phyloP scores from a whole-genome alignment of 2,888 invertebrate species.

The Mimas tiliae region DNA sequence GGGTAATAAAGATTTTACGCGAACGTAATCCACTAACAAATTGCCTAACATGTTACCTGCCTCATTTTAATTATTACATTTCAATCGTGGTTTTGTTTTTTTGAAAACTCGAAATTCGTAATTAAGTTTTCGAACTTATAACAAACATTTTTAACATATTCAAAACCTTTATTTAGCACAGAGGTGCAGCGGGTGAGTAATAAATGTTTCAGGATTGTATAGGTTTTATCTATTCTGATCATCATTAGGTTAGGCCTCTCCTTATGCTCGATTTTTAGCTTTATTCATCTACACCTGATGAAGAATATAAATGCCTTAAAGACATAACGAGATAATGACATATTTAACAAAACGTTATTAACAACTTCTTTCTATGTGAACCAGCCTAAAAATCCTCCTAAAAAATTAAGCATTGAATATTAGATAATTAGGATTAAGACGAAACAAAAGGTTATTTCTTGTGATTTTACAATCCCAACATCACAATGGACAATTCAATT shows the following conservation, averaged over 20 bases:
- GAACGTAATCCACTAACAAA: neutral
- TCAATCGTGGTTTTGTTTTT: neutral
- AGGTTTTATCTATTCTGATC: too few relatives aligned
- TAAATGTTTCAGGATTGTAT: too few relatives aligned
- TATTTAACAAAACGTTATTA: too few relatives aligned
- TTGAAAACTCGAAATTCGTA: neutral
- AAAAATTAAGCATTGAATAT: neutral
- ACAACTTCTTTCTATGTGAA: neutral
- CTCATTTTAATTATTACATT: conserved; percentile 2
- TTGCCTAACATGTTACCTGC: neutral
- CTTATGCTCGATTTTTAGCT: too few relatives aligned
- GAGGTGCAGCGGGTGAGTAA: too few relatives aligned
- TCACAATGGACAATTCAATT: conserved; percentile 13
- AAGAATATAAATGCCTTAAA: too few relatives aligned
- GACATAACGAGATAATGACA: too few relatives aligned
- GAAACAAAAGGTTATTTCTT: conserved; percentile 12
- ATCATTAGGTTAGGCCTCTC: too few relatives aligned
- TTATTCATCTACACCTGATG: too few relatives aligned
- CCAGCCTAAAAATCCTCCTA: neutral
- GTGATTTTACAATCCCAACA: neutral
- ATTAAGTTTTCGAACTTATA: neutral
- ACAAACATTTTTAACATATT: neutral
- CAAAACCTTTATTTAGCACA: too few relatives aligned
- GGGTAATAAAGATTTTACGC: conserved; percentile 15
- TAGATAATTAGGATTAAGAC: neutral